Evolutionary conservation across 2,888 invertebrate species (phyloP).

Genomic region (Drosophila kambysellisi): DNA sequence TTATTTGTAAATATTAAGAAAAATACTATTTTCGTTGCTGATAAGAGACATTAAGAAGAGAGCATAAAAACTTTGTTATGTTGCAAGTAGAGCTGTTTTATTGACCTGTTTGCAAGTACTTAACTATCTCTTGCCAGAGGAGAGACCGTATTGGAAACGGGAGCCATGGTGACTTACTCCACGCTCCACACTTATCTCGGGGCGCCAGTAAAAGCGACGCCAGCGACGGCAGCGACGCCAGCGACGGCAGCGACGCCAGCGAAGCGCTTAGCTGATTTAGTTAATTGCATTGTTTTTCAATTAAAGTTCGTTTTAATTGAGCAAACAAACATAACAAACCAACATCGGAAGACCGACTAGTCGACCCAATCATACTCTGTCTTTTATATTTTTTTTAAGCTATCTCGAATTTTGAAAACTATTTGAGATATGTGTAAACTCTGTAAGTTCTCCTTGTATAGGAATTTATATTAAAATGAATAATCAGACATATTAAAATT

Average conservation of each 20-base stretch:
- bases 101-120: background rate
- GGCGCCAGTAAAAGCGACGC: slow-evolving; percentile 58
- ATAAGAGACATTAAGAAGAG: background rate
- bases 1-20: background rate
- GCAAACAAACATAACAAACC: slow-evolving; percentile 64
- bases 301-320: slow-evolving; percentile 78
- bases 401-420: background rate
- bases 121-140: background rate
- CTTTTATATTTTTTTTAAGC: background rate
- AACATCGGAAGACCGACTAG: background rate
- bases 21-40: background rate
- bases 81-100: background rate
- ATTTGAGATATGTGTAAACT: background rate
- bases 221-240: slow-evolving; percentile 52
- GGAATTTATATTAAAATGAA: background rate
- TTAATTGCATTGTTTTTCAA: slow-evolving; percentile 82
- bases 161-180: background rate
- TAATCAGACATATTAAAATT: background rate
- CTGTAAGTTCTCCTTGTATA: background rate
- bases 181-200: slow-evolving; percentile 35
- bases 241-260: slow-evolving; percentile 52
- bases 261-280: slow-evolving; percentile 78
- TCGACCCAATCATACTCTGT: slow-evolving; percentile 10
- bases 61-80: slow-evolving; percentile 8
- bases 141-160: slow-evolving; percentile 14